Evolutionary conservation across 2,797 vertebrate genomes (phyloP).

Genomic region (Gadopsis bispinosus): DNA sequence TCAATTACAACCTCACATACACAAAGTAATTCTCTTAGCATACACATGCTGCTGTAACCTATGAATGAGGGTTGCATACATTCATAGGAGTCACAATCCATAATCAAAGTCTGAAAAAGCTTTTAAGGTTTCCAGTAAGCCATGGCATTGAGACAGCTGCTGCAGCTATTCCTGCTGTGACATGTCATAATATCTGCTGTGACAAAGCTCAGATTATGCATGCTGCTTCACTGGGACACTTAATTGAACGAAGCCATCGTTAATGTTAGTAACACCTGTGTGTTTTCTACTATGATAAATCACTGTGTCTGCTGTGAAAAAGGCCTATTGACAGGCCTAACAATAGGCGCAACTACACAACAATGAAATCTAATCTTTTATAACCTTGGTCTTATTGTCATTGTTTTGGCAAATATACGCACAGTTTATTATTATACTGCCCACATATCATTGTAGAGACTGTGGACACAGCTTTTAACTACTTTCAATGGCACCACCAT

Average conservation of each 20-base stretch:
- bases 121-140: background rate
- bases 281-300: background rate
- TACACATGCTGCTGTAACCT: background rate
- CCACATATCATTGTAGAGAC: background rate
- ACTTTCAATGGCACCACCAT: background rate
- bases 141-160: background rate
- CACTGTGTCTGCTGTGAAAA: background rate
- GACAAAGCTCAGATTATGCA: background rate
- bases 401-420: background rate
- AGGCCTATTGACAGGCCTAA: background rate
- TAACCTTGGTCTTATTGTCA: background rate
- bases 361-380: background rate
- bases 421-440: background rate
- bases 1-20: slow-evolving; percentile 30
- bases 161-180: slow-evolving; percentile 1
- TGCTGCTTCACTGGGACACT: background rate
- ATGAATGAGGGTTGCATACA: background rate
- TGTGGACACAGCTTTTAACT: background rate
- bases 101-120: background rate
- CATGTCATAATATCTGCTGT: background rate
- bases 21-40: slow-evolving; percentile 20
- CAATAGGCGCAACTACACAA: background rate
- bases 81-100: background rate
- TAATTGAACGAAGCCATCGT: background rate
- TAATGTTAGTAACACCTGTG: background rate